phyloP scores from a whole-genome alignment of 2,113 vertebrate genomes.

The Sander lucioperca region DNA sequence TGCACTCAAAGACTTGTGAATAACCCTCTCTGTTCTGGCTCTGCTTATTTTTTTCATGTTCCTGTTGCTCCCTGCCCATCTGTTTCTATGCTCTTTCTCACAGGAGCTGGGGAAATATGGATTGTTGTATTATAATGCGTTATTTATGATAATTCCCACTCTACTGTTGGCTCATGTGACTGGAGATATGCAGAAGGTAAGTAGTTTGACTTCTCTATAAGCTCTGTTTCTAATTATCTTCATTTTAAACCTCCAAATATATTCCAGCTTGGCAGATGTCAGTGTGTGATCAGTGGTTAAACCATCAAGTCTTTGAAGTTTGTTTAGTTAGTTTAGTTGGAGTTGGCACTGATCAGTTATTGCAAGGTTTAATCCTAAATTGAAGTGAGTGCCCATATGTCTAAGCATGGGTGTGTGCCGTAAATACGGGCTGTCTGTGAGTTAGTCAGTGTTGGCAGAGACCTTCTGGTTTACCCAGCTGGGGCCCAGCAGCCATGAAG shows the following conservation, averaged over 20 bases:
- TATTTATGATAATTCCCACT: constrained; percentile 97
- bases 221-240: neutral
- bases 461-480: constrained; percentile 72
- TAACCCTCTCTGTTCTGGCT: constrained; percentile 62
- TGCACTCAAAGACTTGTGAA: constrained; percentile 61
- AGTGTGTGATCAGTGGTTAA: neutral
- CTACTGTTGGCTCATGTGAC: constrained; percentile 90
- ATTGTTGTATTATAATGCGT: constrained; percentile 96
- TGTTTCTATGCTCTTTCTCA: constrained; percentile 28
- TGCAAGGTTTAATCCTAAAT: neutral
- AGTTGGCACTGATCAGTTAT: neutral
- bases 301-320: neutral
- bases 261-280: neutral
- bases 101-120: constrained; percentile 98
- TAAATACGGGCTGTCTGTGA: constrained; percentile 59
- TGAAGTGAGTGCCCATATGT: constrained; percentile 24
- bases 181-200: constrained; percentile 94
- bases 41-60: constrained; percentile 27
- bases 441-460: constrained; percentile 71
- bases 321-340: neutral
- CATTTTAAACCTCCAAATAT: neutral
- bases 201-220: neutral
- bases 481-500: constrained; percentile 68
- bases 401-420: constrained; percentile 44
- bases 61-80: constrained; percentile 16